A percentile compares a stretch with the other conserved stretches of the same genome.
Evolutionary conservation across 2,888 invertebrate genomes (phyloP).

Genomic region (Autographa gamma): DNA sequence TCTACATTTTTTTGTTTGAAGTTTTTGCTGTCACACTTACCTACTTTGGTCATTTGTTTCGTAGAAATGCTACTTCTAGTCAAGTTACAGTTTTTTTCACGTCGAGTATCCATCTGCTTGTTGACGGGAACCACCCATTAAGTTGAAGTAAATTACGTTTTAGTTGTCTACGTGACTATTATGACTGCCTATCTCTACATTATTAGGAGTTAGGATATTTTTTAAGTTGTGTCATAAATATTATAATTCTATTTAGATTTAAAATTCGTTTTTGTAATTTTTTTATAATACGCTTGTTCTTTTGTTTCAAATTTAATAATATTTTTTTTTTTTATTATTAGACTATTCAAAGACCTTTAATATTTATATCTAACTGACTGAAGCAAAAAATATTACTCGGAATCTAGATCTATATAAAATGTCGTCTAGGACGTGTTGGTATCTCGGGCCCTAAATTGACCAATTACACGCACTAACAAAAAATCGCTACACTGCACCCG

Average conservation of each 20-base stretch:
- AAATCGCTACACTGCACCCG: slow-evolving; percentile 58
- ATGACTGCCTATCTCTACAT: neutral
- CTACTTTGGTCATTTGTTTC: neutral
- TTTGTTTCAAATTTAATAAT: too few species aligned
- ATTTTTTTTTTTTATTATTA: neutral
- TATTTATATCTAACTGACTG: slow-evolving; percentile 19
- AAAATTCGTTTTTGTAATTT: too few species aligned
- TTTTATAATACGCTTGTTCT: too few species aligned
- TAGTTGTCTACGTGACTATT: neutral
- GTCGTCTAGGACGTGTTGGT: slow-evolving; percentile 57
- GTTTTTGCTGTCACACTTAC: neutral
- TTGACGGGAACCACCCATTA: slow-evolving; percentile 4
- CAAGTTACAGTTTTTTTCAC: neutral
- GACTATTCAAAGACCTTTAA: neutral
- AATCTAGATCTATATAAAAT: slow-evolving; percentile 33
- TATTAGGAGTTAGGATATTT: neutral
- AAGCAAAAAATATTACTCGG: slow-evolving; percentile 7
- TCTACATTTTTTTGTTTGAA: neutral
- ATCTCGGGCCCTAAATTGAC: slow-evolving; percentile 64
- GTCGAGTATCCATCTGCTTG: slow-evolving; percentile 2
- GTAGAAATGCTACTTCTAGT: neutral
- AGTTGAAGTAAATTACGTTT: neutral
- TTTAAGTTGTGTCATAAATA: too few species aligned
- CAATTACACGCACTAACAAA: slow-evolving; percentile 62
- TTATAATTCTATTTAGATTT: too few species aligned